Evolutionary conservation across 92 coral and sea anemone species (phyloP).

Genomic region (Palythoa heliodiscus): DNA sequence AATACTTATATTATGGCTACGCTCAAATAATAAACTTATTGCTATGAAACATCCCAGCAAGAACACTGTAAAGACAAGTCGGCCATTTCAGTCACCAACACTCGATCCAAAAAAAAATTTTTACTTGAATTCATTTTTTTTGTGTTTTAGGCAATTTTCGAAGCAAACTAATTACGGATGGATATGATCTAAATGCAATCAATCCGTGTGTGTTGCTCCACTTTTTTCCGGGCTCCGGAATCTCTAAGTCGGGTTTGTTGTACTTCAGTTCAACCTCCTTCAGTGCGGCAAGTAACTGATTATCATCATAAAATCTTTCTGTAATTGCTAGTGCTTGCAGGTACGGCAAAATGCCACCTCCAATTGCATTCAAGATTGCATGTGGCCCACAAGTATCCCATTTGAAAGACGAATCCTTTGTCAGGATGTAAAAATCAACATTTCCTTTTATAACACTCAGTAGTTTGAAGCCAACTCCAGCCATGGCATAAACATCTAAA

Average conservation of each 20-base stretch:
- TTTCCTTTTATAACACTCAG: slow-evolving; percentile 67
- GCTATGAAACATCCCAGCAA: no score
- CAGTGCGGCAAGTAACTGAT: slow-evolving; percentile 32
- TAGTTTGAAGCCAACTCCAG: slow-evolving; percentile 75
- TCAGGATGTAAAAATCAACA: slow-evolving; percentile 67
- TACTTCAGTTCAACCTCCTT: slow-evolving; percentile 50
- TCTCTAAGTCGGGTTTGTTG: slow-evolving; percentile 56
- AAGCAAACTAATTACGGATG: slow-evolving; percentile 2
- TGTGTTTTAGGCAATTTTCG: neutral
- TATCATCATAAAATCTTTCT: slow-evolving; percentile 8
- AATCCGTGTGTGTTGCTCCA: slow-evolving; percentile 73
- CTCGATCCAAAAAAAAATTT: neutral
- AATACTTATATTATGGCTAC: no score
- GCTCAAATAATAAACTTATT: no score
- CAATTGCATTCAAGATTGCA: slow-evolving; percentile 67
- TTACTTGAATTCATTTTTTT: neutral
- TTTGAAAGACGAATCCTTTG: slow-evolving; percentile 69
- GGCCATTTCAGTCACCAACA: neutral
- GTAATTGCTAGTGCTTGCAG: slow-evolving; percentile 48
- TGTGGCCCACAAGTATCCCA: slow-evolving; percentile 89
- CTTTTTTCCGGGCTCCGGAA: slow-evolving; percentile 46
- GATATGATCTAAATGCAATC: slow-evolving; percentile 60
- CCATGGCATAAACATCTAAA: slow-evolving; percentile 45
- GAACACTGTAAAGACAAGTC: no score
- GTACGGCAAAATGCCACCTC: slow-evolving; percentile 64